Conservation (phyloP, 1,140 invertebrate genomes). For the Wiebesia pumilae region DNA sequence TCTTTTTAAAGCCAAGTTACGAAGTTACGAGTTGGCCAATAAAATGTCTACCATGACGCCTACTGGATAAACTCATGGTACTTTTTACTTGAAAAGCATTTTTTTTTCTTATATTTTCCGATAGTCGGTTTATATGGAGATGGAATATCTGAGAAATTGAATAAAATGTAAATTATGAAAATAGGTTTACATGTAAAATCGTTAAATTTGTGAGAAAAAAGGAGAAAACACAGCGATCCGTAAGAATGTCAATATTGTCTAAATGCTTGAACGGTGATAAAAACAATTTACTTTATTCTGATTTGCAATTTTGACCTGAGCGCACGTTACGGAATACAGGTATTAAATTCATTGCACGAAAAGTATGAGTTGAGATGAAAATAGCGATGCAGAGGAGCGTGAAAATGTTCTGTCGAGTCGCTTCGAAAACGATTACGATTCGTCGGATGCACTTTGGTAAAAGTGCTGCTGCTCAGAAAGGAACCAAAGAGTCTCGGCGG, state of each 20-base stretch:
- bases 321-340: neutral
- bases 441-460: conserved; percentile 31
- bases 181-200: neutral
- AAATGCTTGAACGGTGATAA: neutral
- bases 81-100: neutral
- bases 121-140: neutral
- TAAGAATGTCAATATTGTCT: conserved; percentile 7
- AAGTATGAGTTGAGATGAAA: conserved; percentile 20
- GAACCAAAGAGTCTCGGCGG: conserved; percentile 15
- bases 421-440: conserved; percentile 37
- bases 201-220: neutral
- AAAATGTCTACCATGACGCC: conserved; percentile 7
- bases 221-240: neutral
- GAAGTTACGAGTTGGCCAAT: conserved; percentile 2
- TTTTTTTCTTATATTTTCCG: conserved; percentile 1
- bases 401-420: conserved; percentile 30
- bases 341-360: conserved; percentile 25
- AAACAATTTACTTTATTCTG: neutral
- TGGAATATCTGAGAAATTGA: conserved; percentile 12
- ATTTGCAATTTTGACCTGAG: conserved; percentile 5
- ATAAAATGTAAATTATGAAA: conserved; percentile 3
- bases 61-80: neutral
- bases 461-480: neutral
- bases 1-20: conserved; percentile 9
- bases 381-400: conserved; percentile 34